Percentiles rank a stretch among this genome's conserved stretches.
Evolutionary conservation across 1,140 invertebrate species (phyloP).

Genomic region (Caerostris darwini): DNA sequence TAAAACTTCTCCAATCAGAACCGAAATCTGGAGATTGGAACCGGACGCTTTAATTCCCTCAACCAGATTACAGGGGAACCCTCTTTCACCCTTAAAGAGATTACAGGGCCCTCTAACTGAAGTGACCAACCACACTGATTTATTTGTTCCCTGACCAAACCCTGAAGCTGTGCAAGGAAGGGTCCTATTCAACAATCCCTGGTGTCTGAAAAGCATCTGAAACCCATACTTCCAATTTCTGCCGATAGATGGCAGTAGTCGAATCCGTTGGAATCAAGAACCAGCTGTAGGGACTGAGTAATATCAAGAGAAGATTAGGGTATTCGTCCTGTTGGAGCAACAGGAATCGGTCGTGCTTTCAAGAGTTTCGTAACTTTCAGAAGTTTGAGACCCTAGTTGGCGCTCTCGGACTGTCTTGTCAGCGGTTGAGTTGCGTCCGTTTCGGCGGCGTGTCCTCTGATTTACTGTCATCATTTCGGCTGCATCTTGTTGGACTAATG

Average conservation of each 20-base stretch:
- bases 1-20: background rate
- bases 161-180: constrained; percentile 15
- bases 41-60: constrained; percentile 14
- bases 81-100: background rate
- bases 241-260: constrained; percentile 54
- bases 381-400: background rate
- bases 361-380: background rate
- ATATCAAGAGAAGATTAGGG: constrained; percentile 25
- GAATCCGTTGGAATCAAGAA: constrained; percentile 23
- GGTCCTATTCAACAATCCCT: background rate
- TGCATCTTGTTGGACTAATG: background rate
- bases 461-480: background rate
- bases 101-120: constrained; percentile 4
- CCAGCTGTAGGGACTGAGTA: constrained; percentile 32
- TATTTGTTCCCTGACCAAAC: constrained; percentile 50
- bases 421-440: background rate
- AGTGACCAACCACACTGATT: constrained; percentile 55
- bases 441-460: background rate
- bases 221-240: background rate
- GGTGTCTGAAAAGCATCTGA: background rate
- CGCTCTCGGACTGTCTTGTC: background rate
- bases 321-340: constrained; percentile 70
- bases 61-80: background rate
- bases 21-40: background rate
- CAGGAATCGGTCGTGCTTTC: constrained; percentile 64